These are phyloP conservation scores for Planococcus citri DNA, from an alignment of 1,140 invertebrate genomes.

Conservation along the genomic window DNA sequence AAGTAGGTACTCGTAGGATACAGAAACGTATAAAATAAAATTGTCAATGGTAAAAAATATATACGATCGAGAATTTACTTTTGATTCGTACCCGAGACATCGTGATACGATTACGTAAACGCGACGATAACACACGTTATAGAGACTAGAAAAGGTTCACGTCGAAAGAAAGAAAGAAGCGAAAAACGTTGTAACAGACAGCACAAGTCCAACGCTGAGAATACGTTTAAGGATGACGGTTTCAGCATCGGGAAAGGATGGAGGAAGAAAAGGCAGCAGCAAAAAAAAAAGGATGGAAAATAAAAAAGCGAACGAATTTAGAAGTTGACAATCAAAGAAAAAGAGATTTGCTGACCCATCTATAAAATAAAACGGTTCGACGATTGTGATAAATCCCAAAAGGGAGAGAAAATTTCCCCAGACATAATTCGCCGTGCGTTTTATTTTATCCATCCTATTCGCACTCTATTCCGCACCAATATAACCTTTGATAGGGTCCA, in stretches of 20 bases:
- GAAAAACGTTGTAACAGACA: no score
- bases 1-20: no score
- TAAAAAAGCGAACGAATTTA: constrained; percentile 16
- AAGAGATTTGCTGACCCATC: constrained; percentile 19
- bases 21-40: no score
- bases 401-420: constrained; percentile 19
- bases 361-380: constrained; percentile 18
- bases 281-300: neutral
- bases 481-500: constrained; percentile 20
- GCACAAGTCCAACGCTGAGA: no score
- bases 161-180: neutral
- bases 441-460: constrained; percentile 13
- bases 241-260: neutral
- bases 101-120: neutral
- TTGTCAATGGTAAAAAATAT: neutral
- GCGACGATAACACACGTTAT: neutral
- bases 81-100: neutral
- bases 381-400: constrained; percentile 19
- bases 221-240: no score
- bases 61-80: neutral
- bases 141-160: neutral
- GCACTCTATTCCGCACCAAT: constrained; percentile 14
- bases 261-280: neutral
- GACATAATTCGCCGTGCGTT: constrained; percentile 16
- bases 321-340: constrained; percentile 18